Base-by-base conservation (phyloP, 2,888 invertebrate genomes). In the Tethea ocularis region DNA sequence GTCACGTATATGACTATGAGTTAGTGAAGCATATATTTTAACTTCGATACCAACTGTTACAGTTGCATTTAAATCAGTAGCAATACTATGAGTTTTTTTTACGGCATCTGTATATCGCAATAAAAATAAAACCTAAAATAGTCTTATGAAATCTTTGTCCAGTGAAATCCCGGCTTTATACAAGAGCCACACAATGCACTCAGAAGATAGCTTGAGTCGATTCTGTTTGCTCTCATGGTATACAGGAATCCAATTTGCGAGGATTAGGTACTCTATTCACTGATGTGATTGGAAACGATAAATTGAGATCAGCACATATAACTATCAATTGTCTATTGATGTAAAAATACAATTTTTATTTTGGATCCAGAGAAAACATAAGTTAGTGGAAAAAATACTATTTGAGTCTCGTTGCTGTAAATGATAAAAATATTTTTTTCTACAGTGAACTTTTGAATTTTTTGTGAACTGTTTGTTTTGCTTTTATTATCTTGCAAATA, bases 161-260 rank as follows among this genome's bases (percentile, higher is more conserved):
- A 41, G 26, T 56, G 52, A 52, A 33, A 55, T 55, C 57, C 57
- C 33, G 51, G 52, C 58, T 62, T 63, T 64, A 63, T 56, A 61
- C 61, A 61, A 57, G 57, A 52, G 56, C 57, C 57, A 54, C 58
- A 63, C 67, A 69, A 67, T 67, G 68, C 72, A 71, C 67, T 69
- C 63, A 55, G 62, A 63, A 62, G 71, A 68, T 67, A 67, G 69
- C 66, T 72, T 67, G 68, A 71, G 68, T 67, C 66, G 72, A 78
- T 75, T 77, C 76, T 73, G 72, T 76, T 76, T 80, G 67, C 74
- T 71, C 73, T 78, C 75, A 76, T 76, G 73, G 78, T 78, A 78
- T 74, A 71, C 78, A 80, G 79, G 71, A 77, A 82, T 82, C 77
- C 84, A 84, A 86, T 86, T 83, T 82, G 71, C 68, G 71, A 67